A percentile compares a stretch with the other conserved stretches of the same genome.
phyloP scores from a whole-genome alignment of 2,888 invertebrate genomes.

The Pteria penguin region DNA sequence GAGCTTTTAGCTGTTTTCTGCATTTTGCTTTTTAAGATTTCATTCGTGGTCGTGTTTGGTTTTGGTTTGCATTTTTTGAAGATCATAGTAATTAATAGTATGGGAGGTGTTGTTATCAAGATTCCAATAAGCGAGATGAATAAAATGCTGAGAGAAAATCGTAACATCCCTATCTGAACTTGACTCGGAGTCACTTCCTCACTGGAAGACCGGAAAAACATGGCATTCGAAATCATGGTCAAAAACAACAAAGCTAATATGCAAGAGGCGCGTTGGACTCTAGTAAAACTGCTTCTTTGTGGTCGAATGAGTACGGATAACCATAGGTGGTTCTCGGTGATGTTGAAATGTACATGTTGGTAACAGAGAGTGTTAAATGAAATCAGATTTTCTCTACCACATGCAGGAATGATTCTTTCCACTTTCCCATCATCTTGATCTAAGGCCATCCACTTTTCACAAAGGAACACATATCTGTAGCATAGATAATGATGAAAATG shows the following conservation, averaged over 20 bases:
- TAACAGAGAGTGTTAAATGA: constrained; percentile 36
- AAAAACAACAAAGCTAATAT: constrained; percentile 78
- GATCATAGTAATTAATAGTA: constrained; percentile 54
- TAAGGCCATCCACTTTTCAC: constrained; percentile 53
- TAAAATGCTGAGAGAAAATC: constrained; percentile 45
- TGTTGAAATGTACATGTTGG: constrained; percentile 53
- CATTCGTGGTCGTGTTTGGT: background rate
- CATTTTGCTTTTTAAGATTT: background rate
- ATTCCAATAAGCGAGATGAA: constrained; percentile 61
- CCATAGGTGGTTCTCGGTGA: constrained; percentile 80
- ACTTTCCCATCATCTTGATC: constrained; percentile 42
- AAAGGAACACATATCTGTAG: constrained; percentile 51
- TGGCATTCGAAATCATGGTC: constrained; percentile 80
- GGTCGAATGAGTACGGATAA: constrained; percentile 80
- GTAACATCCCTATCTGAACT: constrained; percentile 51
- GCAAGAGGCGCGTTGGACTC: constrained; percentile 76
- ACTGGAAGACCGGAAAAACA: constrained; percentile 75
- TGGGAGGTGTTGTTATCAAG: constrained; percentile 57
- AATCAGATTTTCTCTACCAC: constrained; percentile 22
- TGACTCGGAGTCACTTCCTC: constrained; percentile 40
- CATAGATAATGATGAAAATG: too few relatives aligned
- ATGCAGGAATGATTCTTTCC: constrained; percentile 43
- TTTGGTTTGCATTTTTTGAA: constrained; percentile 50
- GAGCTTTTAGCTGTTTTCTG: background rate
- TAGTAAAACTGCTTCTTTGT: constrained; percentile 77